phyloP scores from a whole-genome alignment of 2,113 vertebrate species.

The Phaetusa simplex region DNA sequence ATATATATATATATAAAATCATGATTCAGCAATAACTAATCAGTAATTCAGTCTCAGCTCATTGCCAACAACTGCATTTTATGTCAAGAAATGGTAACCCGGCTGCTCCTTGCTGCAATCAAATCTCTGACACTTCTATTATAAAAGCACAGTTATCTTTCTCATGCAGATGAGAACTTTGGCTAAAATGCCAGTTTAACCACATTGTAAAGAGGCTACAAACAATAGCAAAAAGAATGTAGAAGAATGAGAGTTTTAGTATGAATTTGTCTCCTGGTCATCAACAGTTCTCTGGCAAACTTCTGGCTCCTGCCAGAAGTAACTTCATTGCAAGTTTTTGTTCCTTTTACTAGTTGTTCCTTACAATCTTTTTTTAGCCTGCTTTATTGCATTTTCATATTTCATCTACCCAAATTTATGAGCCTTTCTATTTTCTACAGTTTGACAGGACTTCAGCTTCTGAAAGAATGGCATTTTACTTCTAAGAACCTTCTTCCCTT shows the following conservation, averaged over 20 bases:
- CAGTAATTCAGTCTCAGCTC: not conserved
- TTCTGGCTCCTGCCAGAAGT: not conserved
- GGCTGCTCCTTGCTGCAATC: too few species aligned
- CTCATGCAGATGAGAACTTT: not conserved
- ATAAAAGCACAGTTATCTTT: not conserved
- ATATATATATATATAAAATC: not conserved
- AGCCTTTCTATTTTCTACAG: not conserved
- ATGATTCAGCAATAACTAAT: not conserved
- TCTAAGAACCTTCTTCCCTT: not conserved
- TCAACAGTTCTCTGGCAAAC: not conserved
- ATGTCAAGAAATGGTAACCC: not conserved
- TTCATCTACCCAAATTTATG: not conserved
- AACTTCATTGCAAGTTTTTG: not conserved
- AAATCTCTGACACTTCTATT: not conserved
- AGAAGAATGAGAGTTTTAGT: not conserved
- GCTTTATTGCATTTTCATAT: not conserved
- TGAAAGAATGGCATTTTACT: not conserved
- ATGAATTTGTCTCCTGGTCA: not conserved
- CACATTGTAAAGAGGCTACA: not conserved
- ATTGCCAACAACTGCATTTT: not conserved
- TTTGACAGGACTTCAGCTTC: not conserved
- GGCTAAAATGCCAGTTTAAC: not conserved
- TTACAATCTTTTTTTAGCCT: not conserved
- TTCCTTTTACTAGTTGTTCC: not conserved
- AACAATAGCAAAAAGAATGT: not conserved